Evolutionary conservation across 2,797 vertebrate species (phyloP).

Genomic region (Leucoraja ocellata): DNA sequence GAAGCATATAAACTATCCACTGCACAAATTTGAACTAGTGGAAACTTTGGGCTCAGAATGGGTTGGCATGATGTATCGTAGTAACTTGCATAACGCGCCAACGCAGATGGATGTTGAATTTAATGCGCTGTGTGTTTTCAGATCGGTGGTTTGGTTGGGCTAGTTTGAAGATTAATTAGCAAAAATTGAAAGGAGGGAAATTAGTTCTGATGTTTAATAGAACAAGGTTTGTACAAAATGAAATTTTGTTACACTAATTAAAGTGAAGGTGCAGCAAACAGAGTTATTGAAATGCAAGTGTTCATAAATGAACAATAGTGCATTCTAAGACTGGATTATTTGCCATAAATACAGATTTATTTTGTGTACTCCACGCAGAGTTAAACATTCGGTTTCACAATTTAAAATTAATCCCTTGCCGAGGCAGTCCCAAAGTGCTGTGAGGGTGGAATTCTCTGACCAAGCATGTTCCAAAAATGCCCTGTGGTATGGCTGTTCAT

Average conservation of each 20-base stretch:
- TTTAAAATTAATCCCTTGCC: constrained; percentile 19
- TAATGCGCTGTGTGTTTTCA: background rate
- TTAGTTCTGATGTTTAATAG: background rate
- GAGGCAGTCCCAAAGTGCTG: background rate
- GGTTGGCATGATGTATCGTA: constrained; percentile 2
- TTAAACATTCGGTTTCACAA: constrained; percentile 5
- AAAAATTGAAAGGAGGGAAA: background rate
- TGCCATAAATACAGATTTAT: background rate
- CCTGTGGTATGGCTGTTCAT: constrained; percentile 11
- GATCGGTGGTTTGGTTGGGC: background rate
- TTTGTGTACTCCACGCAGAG: background rate
- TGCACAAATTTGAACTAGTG: background rate
- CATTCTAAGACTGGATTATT: background rate
- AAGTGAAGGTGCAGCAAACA: background rate
- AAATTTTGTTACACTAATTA: background rate
- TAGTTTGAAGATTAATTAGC: background rate
- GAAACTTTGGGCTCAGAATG: background rate
- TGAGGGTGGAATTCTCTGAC: constrained; percentile 33
- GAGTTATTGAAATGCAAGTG: background rate
- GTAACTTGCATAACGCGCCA: background rate
- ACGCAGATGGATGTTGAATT: constrained; percentile 30
- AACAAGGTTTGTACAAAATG: background rate
- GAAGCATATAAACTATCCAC: constrained; percentile 6
- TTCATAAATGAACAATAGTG: background rate
- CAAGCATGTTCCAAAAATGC: constrained; percentile 30